These are phyloP conservation scores for Neotoxoptera formosana DNA, from an alignment of 1,140 invertebrate genomes.

Conservation along the genomic window DNA sequence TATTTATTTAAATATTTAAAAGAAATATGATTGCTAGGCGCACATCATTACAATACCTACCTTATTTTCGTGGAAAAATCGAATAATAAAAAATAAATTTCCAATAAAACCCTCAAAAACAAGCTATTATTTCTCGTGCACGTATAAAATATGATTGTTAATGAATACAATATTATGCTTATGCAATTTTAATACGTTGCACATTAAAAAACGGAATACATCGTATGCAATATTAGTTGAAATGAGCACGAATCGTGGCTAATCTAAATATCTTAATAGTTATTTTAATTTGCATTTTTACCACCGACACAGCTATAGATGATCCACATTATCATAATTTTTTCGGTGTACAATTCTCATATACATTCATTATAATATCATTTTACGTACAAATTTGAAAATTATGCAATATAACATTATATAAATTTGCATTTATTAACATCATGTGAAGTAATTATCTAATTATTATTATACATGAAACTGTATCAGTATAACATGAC, in stretches of 20 bases:
- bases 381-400: neutral
- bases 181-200: neutral
- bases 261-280: neutral
- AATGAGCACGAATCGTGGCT: neutral
- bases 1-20: no score
- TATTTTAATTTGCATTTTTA: neutral
- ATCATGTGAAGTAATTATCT: neutral
- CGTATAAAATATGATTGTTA: neutral
- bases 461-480: conserved; percentile 6
- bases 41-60: no score
- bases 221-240: neutral
- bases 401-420: neutral
- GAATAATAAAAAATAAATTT: neutral
- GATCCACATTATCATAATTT: neutral
- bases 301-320: neutral
- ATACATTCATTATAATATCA: neutral
- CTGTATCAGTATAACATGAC: neutral
- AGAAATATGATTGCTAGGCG: no score
- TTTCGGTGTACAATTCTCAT: neutral
- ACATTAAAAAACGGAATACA: neutral
- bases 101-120: neutral
- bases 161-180: neutral
- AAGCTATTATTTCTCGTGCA: neutral
- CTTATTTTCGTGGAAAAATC: neutral
- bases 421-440: neutral